Evolutionary conservation across 1,140 invertebrate genomes (phyloP).

Genomic region (Holotrichia oblita): DNA sequence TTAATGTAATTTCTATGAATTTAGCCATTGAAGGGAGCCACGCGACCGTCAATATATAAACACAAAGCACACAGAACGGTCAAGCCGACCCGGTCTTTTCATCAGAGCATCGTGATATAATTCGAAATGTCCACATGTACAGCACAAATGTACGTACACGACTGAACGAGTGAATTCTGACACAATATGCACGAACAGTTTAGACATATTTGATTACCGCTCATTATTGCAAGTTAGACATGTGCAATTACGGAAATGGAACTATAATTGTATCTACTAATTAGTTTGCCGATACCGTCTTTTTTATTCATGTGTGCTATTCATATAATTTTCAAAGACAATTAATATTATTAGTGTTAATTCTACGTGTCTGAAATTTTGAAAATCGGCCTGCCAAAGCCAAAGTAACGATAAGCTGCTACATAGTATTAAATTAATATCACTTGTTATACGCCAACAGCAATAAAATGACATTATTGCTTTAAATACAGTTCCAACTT

Average conservation of each 20-base stretch:
- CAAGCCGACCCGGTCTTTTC: background rate
- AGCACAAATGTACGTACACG: background rate
- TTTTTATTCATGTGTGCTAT: background rate
- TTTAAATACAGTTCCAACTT: too few species aligned
- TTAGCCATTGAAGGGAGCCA: background rate
- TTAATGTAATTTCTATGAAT: slow-evolving; percentile 10
- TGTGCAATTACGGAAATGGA: background rate
- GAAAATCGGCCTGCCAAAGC: too few species aligned
- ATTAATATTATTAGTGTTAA: background rate
- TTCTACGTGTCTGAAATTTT: too few species aligned
- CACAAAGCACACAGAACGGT: background rate
- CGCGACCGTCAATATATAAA: background rate
- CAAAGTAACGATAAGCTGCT: too few species aligned
- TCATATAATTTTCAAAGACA: background rate
- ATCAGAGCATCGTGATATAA: background rate
- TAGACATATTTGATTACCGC: background rate
- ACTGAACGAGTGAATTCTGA: background rate
- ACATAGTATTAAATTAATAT: too few species aligned
- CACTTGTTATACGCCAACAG: too few species aligned
- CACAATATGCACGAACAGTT: background rate
- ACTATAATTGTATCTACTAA: slow-evolving; percentile 1
- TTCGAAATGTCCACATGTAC: background rate
- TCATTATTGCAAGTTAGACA: background rate
- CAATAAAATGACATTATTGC: too few species aligned
- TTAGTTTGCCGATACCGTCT: background rate